Evolutionary conservation across 2,888 invertebrate genomes (phyloP).

Genomic region (Synanthedon vespiformis): DNA sequence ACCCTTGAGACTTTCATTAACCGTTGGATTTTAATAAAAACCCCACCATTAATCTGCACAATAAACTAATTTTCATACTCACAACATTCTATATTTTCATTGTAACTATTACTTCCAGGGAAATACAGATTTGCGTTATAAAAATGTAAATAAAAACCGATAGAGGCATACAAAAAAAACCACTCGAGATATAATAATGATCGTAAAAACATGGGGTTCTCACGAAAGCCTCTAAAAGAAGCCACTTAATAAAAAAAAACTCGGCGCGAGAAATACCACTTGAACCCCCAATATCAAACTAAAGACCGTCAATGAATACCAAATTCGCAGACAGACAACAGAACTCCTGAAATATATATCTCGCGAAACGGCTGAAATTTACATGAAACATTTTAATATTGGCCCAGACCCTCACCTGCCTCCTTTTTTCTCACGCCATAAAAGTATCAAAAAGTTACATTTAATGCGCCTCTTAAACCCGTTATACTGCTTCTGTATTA

Average conservation of each 20-base stretch:
- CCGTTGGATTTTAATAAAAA: conserved; percentile 48
- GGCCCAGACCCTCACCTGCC: conserved; percentile 46
- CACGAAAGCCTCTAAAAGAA: neutral
- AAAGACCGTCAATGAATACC: conserved; percentile 59
- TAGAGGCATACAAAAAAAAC: neutral
- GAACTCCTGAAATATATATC: conserved; percentile 54
- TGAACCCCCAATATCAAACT: conserved; percentile 47
- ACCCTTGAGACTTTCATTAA: conserved; percentile 38
- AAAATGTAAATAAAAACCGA: neutral
- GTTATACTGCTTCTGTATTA: conserved; percentile 17
- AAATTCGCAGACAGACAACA: conserved; percentile 49
- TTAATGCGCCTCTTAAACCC: conserved; percentile 34
- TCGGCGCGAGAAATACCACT: conserved; percentile 6
- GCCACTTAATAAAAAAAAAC: neutral
- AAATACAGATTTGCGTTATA: too few species aligned
- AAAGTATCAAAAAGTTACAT: conserved; percentile 41
- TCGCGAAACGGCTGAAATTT: conserved; percentile 43
- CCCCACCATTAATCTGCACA: conserved; percentile 49
- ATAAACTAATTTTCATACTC: conserved; percentile 41
- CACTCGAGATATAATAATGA: neutral
- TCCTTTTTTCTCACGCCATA: conserved; percentile 59
- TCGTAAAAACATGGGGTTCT: neutral
- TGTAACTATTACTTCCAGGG: too few species aligned
- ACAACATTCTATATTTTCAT: conserved; percentile 2
- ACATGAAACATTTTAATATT: conserved; percentile 71